A percentile compares a stretch with the other conserved stretches of the same genome.
Evolutionary conservation across 2,797 vertebrate genomes (phyloP).

Genomic region (Gambusia yucatana): DNA sequence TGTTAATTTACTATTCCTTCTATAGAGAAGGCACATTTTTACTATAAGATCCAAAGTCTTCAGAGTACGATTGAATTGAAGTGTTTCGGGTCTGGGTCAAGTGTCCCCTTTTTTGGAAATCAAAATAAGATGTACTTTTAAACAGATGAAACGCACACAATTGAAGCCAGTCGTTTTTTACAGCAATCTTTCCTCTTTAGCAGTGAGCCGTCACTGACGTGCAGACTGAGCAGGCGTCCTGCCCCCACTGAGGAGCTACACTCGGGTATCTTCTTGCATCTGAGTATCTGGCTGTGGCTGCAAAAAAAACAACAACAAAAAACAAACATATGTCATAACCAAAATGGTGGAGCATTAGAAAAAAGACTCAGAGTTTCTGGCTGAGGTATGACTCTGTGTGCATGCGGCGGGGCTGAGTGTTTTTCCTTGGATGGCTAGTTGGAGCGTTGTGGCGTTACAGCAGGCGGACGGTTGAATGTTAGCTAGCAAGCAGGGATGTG

Average conservation of each 20-base stretch:
- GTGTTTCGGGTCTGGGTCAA: neutral
- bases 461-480: constrained; percentile 30
- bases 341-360: constrained; percentile 79
- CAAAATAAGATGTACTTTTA: neutral
- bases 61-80: neutral
- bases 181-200: neutral
- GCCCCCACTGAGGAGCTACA: constrained; percentile 23
- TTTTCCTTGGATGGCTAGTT: neutral
- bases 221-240: constrained; percentile 35
- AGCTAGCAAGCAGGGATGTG: constrained; percentile 23
- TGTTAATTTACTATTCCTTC: neutral
- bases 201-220: neutral
- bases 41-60: neutral
- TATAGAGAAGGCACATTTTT: neutral
- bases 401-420: constrained; percentile 23
- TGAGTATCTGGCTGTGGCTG: constrained; percentile 46
- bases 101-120: neutral
- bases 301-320: neutral
- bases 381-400: constrained; percentile 23
- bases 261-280: constrained; percentile 30
- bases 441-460: constrained; percentile 26
- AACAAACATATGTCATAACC: constrained; percentile 40
- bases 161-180: neutral
- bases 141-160: neutral
- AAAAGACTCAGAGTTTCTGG: constrained; percentile 35